Evolutionary conservation across 2,113 vertebrate species (phyloP).

Genomic region (Galbula dea): DNA sequence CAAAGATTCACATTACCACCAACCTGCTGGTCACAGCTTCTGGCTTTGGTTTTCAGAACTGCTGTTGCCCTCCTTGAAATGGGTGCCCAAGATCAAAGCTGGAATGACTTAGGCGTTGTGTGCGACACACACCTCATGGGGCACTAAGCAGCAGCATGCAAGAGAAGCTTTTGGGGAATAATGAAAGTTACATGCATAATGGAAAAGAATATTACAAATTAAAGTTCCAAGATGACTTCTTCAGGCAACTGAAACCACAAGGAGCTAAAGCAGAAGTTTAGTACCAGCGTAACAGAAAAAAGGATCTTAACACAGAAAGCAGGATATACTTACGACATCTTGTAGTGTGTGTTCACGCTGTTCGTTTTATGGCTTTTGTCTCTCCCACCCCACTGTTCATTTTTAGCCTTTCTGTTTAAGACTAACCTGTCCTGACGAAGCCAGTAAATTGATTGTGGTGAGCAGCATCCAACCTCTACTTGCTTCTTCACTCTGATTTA

Average conservation of each 20-base stretch:
- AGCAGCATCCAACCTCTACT: constrained; percentile 99
- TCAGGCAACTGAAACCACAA: not conserved
- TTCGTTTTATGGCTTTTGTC: not conserved
- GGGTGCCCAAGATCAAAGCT: not conserved
- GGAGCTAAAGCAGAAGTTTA: not conserved
- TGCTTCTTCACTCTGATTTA: constrained; percentile 98
- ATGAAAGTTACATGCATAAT: not conserved
- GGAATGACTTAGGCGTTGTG: not conserved
- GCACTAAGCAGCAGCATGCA: not conserved
- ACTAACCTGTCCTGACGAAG: constrained; percentile 96
- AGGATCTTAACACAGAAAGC: not conserved
- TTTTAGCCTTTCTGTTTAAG: not conserved
- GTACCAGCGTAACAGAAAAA: not conserved
- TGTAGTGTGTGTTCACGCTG: not conserved
- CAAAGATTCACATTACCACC: not conserved
- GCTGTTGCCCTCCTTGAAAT: not conserved
- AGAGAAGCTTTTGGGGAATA: not conserved
- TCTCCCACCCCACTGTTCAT: not conserved
- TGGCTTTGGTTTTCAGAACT: not conserved
- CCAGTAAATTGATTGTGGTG: constrained; percentile 96
- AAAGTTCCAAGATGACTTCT: not conserved
- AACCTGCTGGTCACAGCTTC: not conserved
- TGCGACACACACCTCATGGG: not conserved
- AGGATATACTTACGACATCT: not conserved
- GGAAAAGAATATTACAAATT: not conserved